A percentile compares a stretch with the other conserved stretches of the same genome.
Evolutionary conservation across 2,113 vertebrate species (phyloP).

Genomic region (Muntiacus muntjak): DNA sequence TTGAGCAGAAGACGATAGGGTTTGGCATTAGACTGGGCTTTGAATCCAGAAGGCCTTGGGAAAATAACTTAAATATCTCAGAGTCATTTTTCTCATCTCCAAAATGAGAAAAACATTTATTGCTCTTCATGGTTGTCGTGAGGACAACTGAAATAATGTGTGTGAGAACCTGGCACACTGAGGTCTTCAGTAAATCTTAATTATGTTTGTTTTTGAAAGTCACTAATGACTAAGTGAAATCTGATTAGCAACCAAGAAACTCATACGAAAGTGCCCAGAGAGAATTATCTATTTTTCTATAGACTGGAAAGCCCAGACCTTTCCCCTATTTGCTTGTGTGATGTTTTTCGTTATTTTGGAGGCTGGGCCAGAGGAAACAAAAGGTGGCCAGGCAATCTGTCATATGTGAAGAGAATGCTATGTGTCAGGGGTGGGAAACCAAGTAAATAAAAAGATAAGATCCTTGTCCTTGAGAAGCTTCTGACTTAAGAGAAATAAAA

Average conservation of each 20-base stretch:
- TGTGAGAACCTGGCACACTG: background rate
- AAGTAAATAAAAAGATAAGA: background rate
- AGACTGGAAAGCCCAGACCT: background rate
- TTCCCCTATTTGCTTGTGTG: background rate
- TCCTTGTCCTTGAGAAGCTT: constrained; percentile 9
- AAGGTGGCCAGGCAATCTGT: background rate
- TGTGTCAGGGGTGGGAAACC: background rate
- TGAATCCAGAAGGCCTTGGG: background rate
- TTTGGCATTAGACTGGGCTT: constrained; percentile 11
- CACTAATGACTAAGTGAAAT: background rate
- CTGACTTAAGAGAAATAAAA: constrained; percentile 36
- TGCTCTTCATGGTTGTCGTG: background rate
- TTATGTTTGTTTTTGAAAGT: background rate
- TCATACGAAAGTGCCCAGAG: background rate
- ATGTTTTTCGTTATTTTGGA: background rate
- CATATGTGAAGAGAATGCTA: background rate
- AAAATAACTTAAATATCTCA: background rate
- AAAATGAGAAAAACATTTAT: background rate
- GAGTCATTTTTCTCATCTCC: background rate
- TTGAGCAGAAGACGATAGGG: background rate
- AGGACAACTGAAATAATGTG: background rate
- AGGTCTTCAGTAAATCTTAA: background rate
- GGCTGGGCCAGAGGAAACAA: background rate
- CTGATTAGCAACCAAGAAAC: background rate
- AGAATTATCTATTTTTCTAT: background rate